Evolutionary conservation across 2,888 invertebrate genomes (phyloP), one percentile per base, ranked within the genome.

Genomic region (Argyresthia albistria): DNA sequence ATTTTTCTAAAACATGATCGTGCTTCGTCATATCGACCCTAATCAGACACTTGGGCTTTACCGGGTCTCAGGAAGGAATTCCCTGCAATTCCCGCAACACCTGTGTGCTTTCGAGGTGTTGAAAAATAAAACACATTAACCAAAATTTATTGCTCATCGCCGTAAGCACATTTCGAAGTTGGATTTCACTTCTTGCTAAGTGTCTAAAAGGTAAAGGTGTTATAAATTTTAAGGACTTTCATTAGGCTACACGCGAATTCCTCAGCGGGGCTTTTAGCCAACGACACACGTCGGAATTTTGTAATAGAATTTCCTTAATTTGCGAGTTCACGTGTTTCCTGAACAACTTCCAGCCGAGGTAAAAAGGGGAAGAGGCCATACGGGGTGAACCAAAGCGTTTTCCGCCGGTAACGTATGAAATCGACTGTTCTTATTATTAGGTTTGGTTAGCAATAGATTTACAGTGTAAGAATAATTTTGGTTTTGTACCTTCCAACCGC

Each of bases 231-330:
- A 74, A 71, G 73, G 77, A 76, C 76, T 79, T 83, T 86, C 82
- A 83, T 86, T 84, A 84, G 77, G 70, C 71, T 62, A 61, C 65
- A 61, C 69, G 66, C 58, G 66, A 64, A 69, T 67, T 69, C 69
- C 68, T 62, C 75, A 73, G 73, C 67, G 67, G 62, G 65, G 78
- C 80, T 80, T 76, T 80, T 77, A 81, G 72, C 63, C 66, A 64
- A 64, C 76, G 75, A 80, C 82, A 81, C 81, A 79, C 79, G 82
- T 79, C 63, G 83, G 84, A 82, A 84, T 86, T 84, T 83, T 70
- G 73, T 83, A 84, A 84, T 86, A 83, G 81, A 77, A 79, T 83
- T 84, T 80, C 70, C 82, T 77, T 80, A 84, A 84, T 81, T 81
- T 81, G 79, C 76, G 71, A 74, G 74, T 69, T 64, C 65, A 51